Conservation (phyloP, 2,888 invertebrate genomes). For the Heterodera filipjevi region DNA sequence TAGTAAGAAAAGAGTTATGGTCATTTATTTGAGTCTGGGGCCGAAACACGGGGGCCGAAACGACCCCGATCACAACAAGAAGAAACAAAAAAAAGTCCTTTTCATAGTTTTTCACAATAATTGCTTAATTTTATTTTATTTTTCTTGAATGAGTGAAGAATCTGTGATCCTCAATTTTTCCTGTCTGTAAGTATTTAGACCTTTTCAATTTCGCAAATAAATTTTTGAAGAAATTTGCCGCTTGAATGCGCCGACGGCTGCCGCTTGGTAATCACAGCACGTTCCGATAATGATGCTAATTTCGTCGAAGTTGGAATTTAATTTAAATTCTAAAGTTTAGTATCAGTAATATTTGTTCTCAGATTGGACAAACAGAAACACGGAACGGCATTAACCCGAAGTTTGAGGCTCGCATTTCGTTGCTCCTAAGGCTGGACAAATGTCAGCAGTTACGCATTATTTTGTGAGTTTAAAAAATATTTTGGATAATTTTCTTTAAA, state of each 20-base stretch:
- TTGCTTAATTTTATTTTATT: background rate
- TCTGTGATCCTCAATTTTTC: background rate
- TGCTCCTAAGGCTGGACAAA: conserved; percentile 39
- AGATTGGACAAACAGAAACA: conserved; percentile 43
- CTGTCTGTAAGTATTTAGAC: background rate
- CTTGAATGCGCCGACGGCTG: conserved; percentile 26
- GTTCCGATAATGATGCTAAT: conserved; percentile 9
- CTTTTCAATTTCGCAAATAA: background rate
- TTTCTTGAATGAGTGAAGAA: background rate
- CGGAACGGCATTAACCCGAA: conserved; percentile 30
- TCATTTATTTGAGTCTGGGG: too few species aligned
- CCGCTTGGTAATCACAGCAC: conserved; percentile 29
- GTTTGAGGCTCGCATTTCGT: conserved; percentile 29
- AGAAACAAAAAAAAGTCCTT: too few species aligned
- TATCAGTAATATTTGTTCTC: background rate
- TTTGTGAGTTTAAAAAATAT: conserved; percentile 33
- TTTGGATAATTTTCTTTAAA: background rate
- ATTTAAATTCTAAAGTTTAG: background rate
- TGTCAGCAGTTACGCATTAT: conserved; percentile 38
- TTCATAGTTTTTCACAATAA: too few species aligned
- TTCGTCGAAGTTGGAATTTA: conserved; percentile 30
- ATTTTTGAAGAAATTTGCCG: conserved; percentile 26
- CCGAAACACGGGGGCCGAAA: too few species aligned
- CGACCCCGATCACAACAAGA: too few species aligned
- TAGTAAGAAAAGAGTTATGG: too few species aligned